A percentile compares a stretch with the other conserved stretches of the same genome.
Conservation (phyloP, 2,113 vertebrate species). For the Zosterops borbonicus region DNA sequence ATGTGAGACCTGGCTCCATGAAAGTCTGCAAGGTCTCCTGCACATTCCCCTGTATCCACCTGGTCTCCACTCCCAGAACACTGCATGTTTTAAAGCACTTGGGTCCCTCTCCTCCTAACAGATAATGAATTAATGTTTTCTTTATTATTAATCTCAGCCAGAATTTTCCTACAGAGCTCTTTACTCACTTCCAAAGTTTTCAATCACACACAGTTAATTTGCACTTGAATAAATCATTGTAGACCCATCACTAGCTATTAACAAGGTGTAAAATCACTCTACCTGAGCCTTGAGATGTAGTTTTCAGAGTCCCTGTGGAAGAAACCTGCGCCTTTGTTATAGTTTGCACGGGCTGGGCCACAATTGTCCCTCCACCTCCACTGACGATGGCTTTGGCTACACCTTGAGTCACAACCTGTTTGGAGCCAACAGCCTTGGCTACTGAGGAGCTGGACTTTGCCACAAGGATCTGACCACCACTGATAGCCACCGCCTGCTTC, state of each 20-base stretch:
- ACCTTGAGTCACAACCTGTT: constrained; percentile 95
- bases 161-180: neutral
- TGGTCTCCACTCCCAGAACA: neutral
- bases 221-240: neutral
- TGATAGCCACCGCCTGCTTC: constrained; percentile 92
- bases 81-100: neutral
- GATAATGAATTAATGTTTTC: neutral
- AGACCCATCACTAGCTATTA: neutral
- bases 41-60: neutral
- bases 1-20: neutral
- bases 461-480: constrained; percentile 95
- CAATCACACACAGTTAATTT: neutral
- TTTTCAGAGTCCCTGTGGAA: constrained; percentile 82
- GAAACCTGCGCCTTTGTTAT: constrained; percentile 83
- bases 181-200: neutral
- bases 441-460: constrained; percentile 88
- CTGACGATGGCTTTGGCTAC: constrained; percentile 97
- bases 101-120: neutral
- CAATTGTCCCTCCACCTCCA: constrained; percentile 80
- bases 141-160: neutral
- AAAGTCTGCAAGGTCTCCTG: neutral
- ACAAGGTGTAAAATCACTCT: constrained; percentile 15
- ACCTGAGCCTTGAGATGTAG: constrained; percentile 88
- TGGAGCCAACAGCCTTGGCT: constrained; percentile 89
- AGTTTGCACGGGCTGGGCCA: constrained; percentile 84